A percentile compares a stretch with the other conserved stretches of the same genome.
phyloP scores from a whole-genome alignment of 2,888 invertebrate species.

The Siphlonurus alternatus region DNA sequence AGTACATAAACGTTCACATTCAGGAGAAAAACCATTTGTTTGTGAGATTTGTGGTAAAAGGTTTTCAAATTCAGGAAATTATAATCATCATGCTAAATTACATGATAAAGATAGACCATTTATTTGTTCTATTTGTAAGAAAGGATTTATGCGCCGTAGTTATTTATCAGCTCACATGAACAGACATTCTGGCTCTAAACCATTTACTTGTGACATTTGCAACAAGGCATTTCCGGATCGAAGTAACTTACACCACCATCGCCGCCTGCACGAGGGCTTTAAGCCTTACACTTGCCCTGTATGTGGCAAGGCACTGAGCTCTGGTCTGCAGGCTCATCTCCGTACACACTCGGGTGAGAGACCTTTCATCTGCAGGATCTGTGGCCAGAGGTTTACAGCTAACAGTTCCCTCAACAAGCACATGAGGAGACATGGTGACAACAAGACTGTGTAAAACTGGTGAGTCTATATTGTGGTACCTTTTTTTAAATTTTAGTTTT shows the following conservation, averaged over 20 bases:
- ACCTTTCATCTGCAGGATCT: background rate
- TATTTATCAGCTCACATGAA: background rate
- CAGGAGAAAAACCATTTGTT: background rate
- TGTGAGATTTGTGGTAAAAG: constrained; percentile 1
- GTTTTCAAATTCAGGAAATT: background rate
- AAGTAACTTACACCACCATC: background rate
- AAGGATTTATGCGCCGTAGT: background rate
- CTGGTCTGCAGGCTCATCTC: background rate
- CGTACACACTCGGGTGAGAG: background rate
- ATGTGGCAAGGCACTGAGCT: background rate
- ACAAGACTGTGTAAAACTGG: no score
- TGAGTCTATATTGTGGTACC: no score
- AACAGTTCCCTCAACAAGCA: background rate
- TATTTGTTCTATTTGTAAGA: background rate
- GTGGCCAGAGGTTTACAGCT: background rate
- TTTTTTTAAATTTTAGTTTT: no score
- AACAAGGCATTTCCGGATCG: background rate
- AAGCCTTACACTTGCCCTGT: constrained; percentile 1
- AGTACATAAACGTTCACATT: background rate
- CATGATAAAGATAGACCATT: background rate
- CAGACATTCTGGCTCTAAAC: background rate
- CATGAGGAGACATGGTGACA: background rate
- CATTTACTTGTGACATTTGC: background rate
- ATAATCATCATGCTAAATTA: constrained; percentile 1
- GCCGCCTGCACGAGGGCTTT: background rate